phyloP scores from a whole-genome alignment of 2,797 vertebrate species.

The Trematomus bernacchii region DNA sequence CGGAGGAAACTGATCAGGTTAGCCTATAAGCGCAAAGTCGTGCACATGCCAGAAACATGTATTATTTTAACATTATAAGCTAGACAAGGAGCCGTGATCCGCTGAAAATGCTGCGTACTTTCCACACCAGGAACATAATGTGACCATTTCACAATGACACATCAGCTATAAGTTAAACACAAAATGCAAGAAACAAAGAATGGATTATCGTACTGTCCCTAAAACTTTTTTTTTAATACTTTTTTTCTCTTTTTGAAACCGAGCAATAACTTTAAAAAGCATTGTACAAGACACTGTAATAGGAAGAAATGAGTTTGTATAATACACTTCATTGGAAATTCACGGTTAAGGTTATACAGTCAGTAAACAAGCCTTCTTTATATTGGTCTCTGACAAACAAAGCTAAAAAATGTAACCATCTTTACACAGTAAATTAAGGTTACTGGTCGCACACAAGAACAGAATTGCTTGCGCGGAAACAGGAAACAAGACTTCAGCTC shows the following conservation, averaged over 20 bases:
- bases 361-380: slow-evolving; percentile 98
- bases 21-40: slow-evolving; percentile 98
- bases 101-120: slow-evolving; percentile 94
- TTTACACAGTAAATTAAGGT: slow-evolving; percentile 99
- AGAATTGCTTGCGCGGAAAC: slow-evolving; percentile 98
- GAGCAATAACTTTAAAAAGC: slow-evolving; percentile 92
- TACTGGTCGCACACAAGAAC: slow-evolving; percentile 99
- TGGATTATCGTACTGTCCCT: slow-evolving; percentile 85
- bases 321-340: slow-evolving; percentile 95
- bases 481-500: slow-evolving; percentile 89
- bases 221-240: slow-evolving; percentile 80
- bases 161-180: slow-evolving; percentile 89
- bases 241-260: slow-evolving; percentile 77
- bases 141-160: slow-evolving; percentile 98
- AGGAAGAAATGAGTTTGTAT: slow-evolving; percentile 94
- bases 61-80: slow-evolving; percentile 98
- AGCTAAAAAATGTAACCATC: slow-evolving; percentile 99
- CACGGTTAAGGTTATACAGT: slow-evolving; percentile 95
- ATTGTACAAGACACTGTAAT: slow-evolving; percentile 97
- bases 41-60: slow-evolving; percentile 99
- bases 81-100: slow-evolving; percentile 96
- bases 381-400: slow-evolving; percentile 96
- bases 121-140: slow-evolving; percentile 95
- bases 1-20: slow-evolving; percentile 93
- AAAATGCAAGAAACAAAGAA: slow-evolving; percentile 73